A percentile compares a stretch with the other conserved stretches of the same genome.
phyloP scores from a whole-genome alignment of 1,140 invertebrate species.

The Pogonus chalceus region DNA sequence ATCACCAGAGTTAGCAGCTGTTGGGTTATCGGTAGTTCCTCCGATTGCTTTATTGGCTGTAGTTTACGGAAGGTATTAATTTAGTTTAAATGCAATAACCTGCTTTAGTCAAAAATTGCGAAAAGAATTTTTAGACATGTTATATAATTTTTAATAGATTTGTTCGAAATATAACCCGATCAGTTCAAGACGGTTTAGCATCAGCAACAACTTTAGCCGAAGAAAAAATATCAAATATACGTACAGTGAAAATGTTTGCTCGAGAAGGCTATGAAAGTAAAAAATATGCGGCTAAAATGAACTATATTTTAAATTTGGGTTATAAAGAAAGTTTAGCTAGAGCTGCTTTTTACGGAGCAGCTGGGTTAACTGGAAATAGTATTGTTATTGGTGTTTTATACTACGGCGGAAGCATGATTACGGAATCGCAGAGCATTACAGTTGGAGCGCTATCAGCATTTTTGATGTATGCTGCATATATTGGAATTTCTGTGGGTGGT shows the following conservation, averaged over 20 bases:
- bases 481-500: conserved; percentile 79
- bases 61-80: conserved; percentile 61
- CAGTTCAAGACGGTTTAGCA: conserved; percentile 76
- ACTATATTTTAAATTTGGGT: conserved; percentile 65
- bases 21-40: conserved; percentile 80
- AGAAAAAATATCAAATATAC: conserved; percentile 86
- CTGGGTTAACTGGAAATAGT: conserved; percentile 85
- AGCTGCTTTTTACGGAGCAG: conserved; percentile 86
- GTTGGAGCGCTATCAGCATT: conserved; percentile 88
- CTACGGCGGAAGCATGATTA: conserved; percentile 84
- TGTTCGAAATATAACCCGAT: conserved; percentile 72
- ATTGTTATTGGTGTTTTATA: conserved; percentile 89
- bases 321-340: conserved; percentile 80
- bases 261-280: conserved; percentile 71
- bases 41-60: conserved; percentile 76
- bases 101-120: neutral
- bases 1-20: conserved; percentile 74
- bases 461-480: conserved; percentile 84
- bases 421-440: conserved; percentile 59
- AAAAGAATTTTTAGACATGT: too few species aligned
- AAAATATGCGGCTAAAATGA: conserved; percentile 58
- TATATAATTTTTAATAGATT: conserved; percentile 40
- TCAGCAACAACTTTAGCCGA: conserved; percentile 78
- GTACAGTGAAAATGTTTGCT: conserved; percentile 88
- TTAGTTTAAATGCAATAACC: neutral